These are phyloP conservation scores for Myiopsitta monachus DNA, from an alignment of 2,113 vertebrate species.

Conservation along the genomic window DNA sequence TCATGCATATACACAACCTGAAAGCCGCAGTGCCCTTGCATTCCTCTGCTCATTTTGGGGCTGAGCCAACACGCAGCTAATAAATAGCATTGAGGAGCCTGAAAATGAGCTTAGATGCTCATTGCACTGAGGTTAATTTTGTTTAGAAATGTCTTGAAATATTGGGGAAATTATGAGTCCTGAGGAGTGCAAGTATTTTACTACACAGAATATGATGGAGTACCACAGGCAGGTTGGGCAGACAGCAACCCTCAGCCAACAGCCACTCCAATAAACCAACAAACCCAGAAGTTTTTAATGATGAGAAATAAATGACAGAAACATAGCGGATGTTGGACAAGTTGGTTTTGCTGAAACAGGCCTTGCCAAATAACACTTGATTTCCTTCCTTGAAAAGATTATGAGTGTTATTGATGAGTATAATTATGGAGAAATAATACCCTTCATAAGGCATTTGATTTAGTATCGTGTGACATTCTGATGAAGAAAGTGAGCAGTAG, in stretches of 20 bases:
- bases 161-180: neutral
- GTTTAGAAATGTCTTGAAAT: neutral
- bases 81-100: neutral
- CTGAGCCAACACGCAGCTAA: neutral
- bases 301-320: neutral
- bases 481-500: neutral
- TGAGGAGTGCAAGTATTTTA: neutral
- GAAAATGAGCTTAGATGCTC: neutral
- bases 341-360: neutral
- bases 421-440: neutral
- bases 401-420: neutral
- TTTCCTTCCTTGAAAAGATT: neutral
- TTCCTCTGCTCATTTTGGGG: neutral
- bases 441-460: neutral
- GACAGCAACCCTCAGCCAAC: neutral
- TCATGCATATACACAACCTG: neutral
- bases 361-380: neutral
- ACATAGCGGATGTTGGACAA: neutral
- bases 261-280: neutral
- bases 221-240: neutral
- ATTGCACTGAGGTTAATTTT: neutral
- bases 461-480: neutral
- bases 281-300: neutral
- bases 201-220: fast-evolving
- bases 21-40: neutral